Base-by-base conservation (phyloP, 2,797 vertebrate species). In the Scarus forsteni region DNA sequence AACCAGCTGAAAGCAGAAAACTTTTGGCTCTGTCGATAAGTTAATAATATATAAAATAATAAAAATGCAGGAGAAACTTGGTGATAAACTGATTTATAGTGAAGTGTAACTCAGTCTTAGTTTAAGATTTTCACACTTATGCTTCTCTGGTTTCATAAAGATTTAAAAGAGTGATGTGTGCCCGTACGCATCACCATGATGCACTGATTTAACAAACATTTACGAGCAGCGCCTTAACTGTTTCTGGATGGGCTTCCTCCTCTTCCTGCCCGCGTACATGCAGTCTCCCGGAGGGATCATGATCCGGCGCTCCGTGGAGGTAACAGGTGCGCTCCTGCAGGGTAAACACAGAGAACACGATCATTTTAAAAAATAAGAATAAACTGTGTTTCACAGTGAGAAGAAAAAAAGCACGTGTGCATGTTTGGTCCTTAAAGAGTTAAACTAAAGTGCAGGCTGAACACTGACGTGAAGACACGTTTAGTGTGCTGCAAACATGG, bases 281-380 rank as follows among this genome's bases (percentile, higher is more conserved):
- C 97, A 98, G 90, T 99, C 97, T 85, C 97, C 97, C 0, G 97
- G 97, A 40, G 98, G 98, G 77, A 99, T 98, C 98, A 99, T 99
- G 86, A 66, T 93, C 81, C 64, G 83, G 89, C 84, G 85, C 94
- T 95, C 91, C 80, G 88, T 82, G 87, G 84, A 92, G 88, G 89
- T 88, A 91, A 92, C 93, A 94, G 92, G 92, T 93, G 92, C 92
- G 88, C 92, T 94, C 50, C 50, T 51, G 84, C 57, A 9, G 35
- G 80, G 80, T 83, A 34, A 70, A 81, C 51, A 82, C 6, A 66
- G 15, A 71, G 35, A 73, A 50, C 36, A 73, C 62, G 55, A 75
- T 58, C 73, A 83, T 64, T 75, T 77, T 9, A 70, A 57, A n/a
- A 39, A 61, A 2, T 51, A 60, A 70, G 45, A 15, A 65, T 35